Percentiles rank a stretch among this genome's conserved stretches.
Conservation (phyloP, 2,888 invertebrate genomes). For the Stenodema calcarata region DNA sequence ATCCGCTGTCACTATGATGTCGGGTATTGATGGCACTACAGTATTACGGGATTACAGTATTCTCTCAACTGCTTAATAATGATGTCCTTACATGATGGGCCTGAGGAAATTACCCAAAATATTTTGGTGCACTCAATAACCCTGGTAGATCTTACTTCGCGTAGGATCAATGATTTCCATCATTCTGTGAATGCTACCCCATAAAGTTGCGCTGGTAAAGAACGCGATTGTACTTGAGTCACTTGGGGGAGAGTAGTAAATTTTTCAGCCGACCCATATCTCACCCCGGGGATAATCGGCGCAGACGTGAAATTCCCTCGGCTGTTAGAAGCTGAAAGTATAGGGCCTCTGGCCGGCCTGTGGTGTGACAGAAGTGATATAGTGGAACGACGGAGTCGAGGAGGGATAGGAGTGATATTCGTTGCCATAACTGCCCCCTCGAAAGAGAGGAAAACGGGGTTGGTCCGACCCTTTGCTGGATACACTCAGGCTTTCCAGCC, state of each 20-base stretch:
- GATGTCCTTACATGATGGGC: too few relatives aligned
- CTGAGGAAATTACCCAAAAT: too few relatives aligned
- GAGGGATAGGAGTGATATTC: background rate
- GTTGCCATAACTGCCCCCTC: constrained; percentile 45
- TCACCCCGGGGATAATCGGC: background rate
- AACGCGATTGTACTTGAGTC: background rate
- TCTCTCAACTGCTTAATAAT: too few relatives aligned
- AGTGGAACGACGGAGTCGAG: background rate
- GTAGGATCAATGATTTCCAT: too few relatives aligned
- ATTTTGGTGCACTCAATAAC: too few relatives aligned
- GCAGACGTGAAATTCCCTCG: background rate
- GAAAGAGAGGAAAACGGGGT: background rate
- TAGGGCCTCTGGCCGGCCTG: background rate
- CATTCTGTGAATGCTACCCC: too few relatives aligned
- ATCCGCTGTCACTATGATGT: too few relatives aligned
- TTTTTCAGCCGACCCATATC: background rate
- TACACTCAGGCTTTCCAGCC: background rate
- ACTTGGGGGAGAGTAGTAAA: background rate
- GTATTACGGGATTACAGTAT: too few relatives aligned
- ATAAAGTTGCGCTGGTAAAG: too few relatives aligned
- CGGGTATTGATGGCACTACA: too few relatives aligned
- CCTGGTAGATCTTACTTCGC: too few relatives aligned
- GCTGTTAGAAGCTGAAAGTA: background rate
- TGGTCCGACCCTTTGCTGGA: background rate
- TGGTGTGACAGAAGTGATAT: constrained; percentile 45